A percentile compares a stretch with the other conserved stretches of the same genome.
These are phyloP conservation scores for Montipora capitata DNA, from an alignment of 92 coral and sea anemone species.

Conservation along the genomic window DNA sequence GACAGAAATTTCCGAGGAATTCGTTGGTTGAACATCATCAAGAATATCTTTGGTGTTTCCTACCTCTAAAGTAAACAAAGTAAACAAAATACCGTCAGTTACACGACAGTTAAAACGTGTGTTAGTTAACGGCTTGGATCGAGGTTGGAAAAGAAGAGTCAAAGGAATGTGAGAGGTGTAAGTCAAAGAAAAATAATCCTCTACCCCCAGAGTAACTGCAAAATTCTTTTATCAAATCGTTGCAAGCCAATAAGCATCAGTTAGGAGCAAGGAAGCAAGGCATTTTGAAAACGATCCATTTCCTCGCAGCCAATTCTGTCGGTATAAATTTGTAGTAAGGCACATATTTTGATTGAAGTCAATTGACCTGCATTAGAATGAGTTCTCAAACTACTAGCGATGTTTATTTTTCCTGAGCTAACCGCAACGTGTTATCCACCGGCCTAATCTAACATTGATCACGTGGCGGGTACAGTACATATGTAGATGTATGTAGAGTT, in stretches of 20 bases:
- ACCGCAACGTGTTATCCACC: not conserved
- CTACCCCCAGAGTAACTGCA: slow-evolving; percentile 33
- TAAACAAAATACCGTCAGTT: slow-evolving; percentile 40
- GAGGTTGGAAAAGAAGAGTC: not conserved
- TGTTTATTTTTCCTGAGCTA: not conserved
- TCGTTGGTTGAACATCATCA: slow-evolving; percentile 34
- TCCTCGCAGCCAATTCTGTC: no score
- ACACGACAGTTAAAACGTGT: not conserved
- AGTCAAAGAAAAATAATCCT: slow-evolving; percentile 15
- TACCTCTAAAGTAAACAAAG: slow-evolving; percentile 42
- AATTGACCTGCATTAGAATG: slow-evolving; percentile 30
- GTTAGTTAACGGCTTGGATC: not conserved
- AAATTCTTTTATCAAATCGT: not conserved
- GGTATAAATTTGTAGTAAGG: not conserved
- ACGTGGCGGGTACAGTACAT: not conserved
- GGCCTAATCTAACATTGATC: not conserved
- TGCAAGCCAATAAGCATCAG: not conserved
- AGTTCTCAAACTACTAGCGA: slow-evolving; percentile 11
- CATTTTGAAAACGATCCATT: not conserved
- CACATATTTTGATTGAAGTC: not conserved
- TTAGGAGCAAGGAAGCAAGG: not conserved
- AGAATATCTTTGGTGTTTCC: slow-evolving; percentile 13
- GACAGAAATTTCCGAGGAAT: slow-evolving; percentile 38
- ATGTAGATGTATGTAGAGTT: not conserved
- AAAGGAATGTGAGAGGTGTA: not conserved